A percentile compares a stretch with the other conserved stretches of the same genome.
Conservation (phyloP, 2,113 vertebrate species). For the Sinocyclocheilus rhinocerous region DNA sequence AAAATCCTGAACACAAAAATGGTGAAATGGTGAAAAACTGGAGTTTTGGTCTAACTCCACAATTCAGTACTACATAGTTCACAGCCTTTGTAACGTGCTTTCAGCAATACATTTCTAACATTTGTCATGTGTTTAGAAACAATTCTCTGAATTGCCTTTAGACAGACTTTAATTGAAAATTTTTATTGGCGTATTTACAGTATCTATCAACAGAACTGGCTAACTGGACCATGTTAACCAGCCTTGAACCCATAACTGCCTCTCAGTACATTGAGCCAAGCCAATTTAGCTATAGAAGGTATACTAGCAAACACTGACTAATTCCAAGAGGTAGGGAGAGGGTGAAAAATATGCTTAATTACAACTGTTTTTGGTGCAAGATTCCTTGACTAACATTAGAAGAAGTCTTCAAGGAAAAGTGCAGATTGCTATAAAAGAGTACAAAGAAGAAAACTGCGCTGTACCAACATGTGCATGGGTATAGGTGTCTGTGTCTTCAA, state of each 20-base stretch:
- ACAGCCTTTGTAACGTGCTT: too few species aligned
- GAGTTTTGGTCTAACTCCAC: too few species aligned
- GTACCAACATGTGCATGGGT: neutral
- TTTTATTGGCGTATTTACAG: neutral
- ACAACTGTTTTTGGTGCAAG: neutral
- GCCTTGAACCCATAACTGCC: neutral
- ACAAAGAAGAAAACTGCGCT: neutral
- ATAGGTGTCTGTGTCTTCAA: constrained; percentile 21
- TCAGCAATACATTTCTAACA: too few species aligned
- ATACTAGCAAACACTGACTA: neutral
- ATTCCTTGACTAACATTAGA: neutral
- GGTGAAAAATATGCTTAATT: neutral
- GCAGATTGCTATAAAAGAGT: neutral
- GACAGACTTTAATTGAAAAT: neutral
- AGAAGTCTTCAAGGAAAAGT: neutral
- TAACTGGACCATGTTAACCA: neutral
- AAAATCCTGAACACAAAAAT: too few species aligned
- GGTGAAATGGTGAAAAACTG: too few species aligned
- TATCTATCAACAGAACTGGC: neutral
- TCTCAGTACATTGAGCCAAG: neutral
- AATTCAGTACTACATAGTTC: too few species aligned
- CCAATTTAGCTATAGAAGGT: neutral
- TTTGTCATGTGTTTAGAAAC: too few species aligned
- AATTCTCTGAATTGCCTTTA: too few species aligned
- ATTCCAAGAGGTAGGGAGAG: neutral